Conservation (phyloP, 2,113 vertebrate species). For the Xenotilapia longispinis region DNA sequence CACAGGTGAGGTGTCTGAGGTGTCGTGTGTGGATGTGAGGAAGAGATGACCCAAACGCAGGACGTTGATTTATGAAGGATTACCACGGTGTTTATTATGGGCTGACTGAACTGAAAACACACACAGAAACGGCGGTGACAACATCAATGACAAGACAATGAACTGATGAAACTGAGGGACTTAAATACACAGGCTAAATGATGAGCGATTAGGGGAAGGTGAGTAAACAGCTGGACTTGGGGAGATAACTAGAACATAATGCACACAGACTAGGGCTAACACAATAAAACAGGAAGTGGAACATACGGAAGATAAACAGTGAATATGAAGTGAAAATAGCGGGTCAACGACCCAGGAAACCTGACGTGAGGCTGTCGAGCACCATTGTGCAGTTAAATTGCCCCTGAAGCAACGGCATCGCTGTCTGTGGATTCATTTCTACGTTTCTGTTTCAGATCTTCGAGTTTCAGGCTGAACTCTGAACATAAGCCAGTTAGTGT, state of each 20-base stretch:
- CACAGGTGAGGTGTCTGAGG: not conserved
- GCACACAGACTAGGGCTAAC: not conserved
- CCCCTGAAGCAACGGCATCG: fast-evolving
- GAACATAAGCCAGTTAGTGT: not conserved
- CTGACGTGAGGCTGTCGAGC: not conserved
- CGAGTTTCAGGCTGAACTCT: not conserved
- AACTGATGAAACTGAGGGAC: not conserved
- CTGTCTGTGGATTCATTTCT: not conserved
- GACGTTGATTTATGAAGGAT: not conserved
- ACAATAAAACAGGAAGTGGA: not conserved
- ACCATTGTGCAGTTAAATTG: fast-evolving
- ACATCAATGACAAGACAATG: not conserved
- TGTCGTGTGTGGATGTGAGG: fast-evolving
- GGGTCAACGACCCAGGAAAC: not conserved
- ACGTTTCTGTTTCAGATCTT: not conserved
- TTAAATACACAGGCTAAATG: fast-evolving
- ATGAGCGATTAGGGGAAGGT: not conserved
- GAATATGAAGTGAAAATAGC: not conserved
- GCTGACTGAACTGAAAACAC: not conserved
- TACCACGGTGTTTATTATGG: not conserved
- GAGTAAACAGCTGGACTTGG: not conserved
- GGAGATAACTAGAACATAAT: not conserved
- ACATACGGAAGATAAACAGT: not conserved
- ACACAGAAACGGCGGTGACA: fast-evolving
- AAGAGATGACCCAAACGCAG: not conserved